Evolutionary conservation across 2,797 vertebrate genomes (phyloP).

Genomic region (Monodelphis domestica): DNA sequence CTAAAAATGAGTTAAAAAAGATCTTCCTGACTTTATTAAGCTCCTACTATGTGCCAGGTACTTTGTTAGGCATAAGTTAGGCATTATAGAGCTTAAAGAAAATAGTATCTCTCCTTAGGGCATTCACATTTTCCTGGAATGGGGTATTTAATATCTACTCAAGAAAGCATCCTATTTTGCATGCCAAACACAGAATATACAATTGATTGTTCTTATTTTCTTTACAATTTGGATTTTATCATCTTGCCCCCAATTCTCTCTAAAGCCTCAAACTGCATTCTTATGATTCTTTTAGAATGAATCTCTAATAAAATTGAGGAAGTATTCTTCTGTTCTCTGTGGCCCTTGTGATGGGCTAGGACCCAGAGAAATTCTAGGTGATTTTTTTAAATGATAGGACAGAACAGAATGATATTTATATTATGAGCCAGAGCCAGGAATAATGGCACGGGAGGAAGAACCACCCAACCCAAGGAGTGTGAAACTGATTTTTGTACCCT

Average conservation of each 20-base stretch:
- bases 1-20: too few relatives aligned
- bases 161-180: background rate
- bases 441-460: background rate
- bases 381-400: too few relatives aligned
- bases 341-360: background rate
- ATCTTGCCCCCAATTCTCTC: background rate
- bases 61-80: background rate
- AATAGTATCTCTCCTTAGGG: background rate
- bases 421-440: background rate
- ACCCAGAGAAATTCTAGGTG: background rate
- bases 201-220: background rate
- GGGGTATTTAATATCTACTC: background rate
- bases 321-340: background rate
- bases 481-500: too few relatives aligned
- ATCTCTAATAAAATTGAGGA: background rate
- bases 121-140: background rate
- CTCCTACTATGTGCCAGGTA: background rate
- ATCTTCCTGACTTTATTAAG: too few relatives aligned
- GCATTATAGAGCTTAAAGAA: background rate
- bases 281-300: background rate
- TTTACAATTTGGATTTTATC: slow-evolving; percentile 6
- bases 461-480: background rate
- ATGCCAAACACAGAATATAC: background rate
- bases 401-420: slow-evolving; percentile 24
- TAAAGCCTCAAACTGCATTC: slow-evolving; percentile 20